Base-by-base conservation (phyloP, 2,113 vertebrate genomes). In the Sinocyclocheilus anshuiensis region DNA sequence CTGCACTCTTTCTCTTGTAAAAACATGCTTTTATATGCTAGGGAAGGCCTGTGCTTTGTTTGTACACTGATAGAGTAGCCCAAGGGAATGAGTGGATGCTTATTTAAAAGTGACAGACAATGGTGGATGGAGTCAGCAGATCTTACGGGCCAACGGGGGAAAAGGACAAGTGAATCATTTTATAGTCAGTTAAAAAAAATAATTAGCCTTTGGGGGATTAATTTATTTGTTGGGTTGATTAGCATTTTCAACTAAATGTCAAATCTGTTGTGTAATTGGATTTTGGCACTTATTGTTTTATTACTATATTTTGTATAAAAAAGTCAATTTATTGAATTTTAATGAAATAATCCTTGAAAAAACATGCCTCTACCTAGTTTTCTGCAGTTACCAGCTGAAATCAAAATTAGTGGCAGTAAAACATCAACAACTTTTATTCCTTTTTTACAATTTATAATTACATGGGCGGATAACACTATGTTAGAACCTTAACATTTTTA, bases 161-260 rank as follows among this genome's bases (percentile, higher is more conserved):
- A 84, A 71, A 63, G 45, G 72, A 82, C 45, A 84, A 85, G 63
- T 78, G 72, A 87, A 78, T 87, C 39, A 74, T 87, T 80, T 89
- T 74, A 74, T 67, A 85, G 72, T 83, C 75, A 63, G 55, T 85
- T 76, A 65, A 16, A 55, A 53, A 24, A 53, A 39, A 48, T 42
- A 74, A 74, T 10, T 50, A 26, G 80, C 63, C 57, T 69, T 29
- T 69, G 5, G 24, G 63, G 61, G 10, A 22, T 82, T 18, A n/a
- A 48, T 20, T 50, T 45, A 18, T 82, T 33, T 67, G 12, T 53
- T 53, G 50, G 36, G 22, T 61, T 80, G 24, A 4, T 69, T 69
- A 55, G 8, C 13, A 53, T 79, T 59, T 79, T n/a, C 26, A 55
- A 53, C 15, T 65, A 45, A 63, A 81, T 81, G 59, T 63, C 59